Percentiles rank a stretch among this genome's conserved stretches.
Conservation (phyloP, 2,113 vertebrate genomes). For the Carettochelys insculpta region DNA sequence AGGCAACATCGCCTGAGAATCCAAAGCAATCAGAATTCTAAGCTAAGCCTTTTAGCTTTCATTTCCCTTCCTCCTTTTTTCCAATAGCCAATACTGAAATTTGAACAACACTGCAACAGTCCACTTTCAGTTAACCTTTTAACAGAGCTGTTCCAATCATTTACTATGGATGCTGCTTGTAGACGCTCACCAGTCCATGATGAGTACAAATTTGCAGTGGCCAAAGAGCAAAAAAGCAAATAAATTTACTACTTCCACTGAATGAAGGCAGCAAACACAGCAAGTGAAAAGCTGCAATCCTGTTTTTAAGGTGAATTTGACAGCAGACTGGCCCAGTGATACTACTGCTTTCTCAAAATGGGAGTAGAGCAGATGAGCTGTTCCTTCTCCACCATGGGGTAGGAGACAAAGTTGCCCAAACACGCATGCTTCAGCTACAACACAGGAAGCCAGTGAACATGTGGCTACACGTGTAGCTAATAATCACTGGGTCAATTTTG, state of each 20-base stretch:
- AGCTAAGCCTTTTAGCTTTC: too few species aligned
- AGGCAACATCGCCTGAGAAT: too few species aligned
- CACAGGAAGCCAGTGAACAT: background rate
- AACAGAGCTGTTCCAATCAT: background rate
- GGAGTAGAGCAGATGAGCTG: background rate
- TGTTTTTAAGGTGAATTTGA: background rate
- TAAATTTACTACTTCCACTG: background rate
- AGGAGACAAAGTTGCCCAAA: background rate
- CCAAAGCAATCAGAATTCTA: too few species aligned
- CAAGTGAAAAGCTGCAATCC: background rate
- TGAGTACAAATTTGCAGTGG: background rate
- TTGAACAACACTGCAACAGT: background rate
- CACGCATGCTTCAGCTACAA: too few species aligned
- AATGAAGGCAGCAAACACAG: background rate
- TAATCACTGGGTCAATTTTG: background rate
- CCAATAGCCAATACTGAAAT: background rate
- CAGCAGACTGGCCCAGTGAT: background rate
- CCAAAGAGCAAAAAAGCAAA: background rate
- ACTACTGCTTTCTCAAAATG: conserved; percentile 6
- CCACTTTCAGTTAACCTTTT: background rate
- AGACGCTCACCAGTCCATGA: background rate
- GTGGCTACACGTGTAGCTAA: background rate
- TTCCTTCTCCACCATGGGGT: background rate
- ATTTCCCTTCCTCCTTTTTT: too few species aligned
- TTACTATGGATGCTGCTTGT: background rate